Base-by-base conservation (phyloP, 2,888 invertebrate species). In the Phengaris arion region DNA sequence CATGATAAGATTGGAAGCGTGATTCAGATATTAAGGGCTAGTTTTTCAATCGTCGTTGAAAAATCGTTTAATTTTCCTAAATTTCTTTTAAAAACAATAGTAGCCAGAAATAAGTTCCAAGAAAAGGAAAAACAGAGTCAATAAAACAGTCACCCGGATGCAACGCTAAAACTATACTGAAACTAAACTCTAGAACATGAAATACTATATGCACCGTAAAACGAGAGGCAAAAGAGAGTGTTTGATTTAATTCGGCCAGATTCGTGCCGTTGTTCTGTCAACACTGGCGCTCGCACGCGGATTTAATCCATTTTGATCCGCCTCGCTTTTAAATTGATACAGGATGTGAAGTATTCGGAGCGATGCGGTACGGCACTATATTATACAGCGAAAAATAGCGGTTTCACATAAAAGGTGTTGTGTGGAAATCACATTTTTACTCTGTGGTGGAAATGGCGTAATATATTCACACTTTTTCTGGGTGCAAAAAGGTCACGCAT, bases 291-390 rank as follows among this genome's bases (percentile, higher is more conserved):
- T 72, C 72, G 72, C 35, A 72, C 52, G 72, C 70, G 72, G 72
- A 54, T 72, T 72, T 75, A 75, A 75, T 75, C 75, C 75, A 70
- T 69, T 75, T 70, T 75, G 75, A 75, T 75, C 75, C 57, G 55
- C 74, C 74, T 68, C 70, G 75, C 55, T 70, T 70, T 75, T 70
- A 70, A 75, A 57, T 75, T 70, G 70, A 70, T 70, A 75, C 54
- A 52, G 72, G 75, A 75, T 48, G 69, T 22, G 69, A 48, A 75
- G 75, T 70, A 70, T 74, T 15, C 59, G 75, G 35, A 45, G 72
- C 72, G 7, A 72, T 72, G 72, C 45, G 52, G 35, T 52, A 35
- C 22, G 54, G 72, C 6, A 52, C 22, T 72, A 72, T 72, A 54
- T 22, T 54, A 54, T 54, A 46, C 9, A n/a, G 72, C 35, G 35